Percentiles rank a stretch among this genome's conserved stretches.
Evolutionary conservation across 2,888 invertebrate genomes (phyloP).

Genomic region (Acrocera orbiculus): DNA sequence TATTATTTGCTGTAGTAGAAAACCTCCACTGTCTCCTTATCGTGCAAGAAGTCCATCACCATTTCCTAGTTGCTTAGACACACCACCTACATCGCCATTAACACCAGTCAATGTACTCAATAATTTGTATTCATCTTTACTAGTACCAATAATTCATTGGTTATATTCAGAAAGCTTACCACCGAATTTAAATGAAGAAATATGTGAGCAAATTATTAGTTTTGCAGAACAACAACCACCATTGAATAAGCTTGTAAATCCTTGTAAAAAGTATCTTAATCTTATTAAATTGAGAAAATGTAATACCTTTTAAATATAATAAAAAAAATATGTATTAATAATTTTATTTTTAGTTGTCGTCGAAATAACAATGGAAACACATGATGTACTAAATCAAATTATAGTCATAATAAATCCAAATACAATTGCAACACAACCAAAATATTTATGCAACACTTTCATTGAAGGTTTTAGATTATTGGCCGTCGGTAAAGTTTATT

Average conservation of each 20-base stretch:
- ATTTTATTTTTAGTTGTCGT: slow-evolving; percentile 38
- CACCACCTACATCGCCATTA: slow-evolving; percentile 25
- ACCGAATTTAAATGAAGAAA: slow-evolving; percentile 37
- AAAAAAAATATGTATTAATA: neutral
- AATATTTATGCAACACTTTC: slow-evolving; percentile 40
- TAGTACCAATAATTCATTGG: slow-evolving; percentile 42
- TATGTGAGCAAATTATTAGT: slow-evolving; percentile 38
- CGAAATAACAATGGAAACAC: slow-evolving; percentile 44
- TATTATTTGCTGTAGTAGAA: slow-evolving; percentile 14
- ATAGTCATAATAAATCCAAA: slow-evolving; percentile 38
- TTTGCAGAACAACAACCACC: slow-evolving; percentile 37
- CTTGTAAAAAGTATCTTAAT: slow-evolving; percentile 42
- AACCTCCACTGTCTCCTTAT: slow-evolving; percentile 25
- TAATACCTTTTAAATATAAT: slow-evolving; percentile 19
- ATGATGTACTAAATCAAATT: slow-evolving; percentile 40
- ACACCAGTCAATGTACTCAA: slow-evolving; percentile 37
- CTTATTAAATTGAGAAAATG: slow-evolving; percentile 45
- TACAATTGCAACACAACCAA: slow-evolving; percentile 35
- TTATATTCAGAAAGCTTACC: slow-evolving; percentile 47
- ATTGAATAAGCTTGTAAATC: slow-evolving; percentile 36
- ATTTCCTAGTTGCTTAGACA: slow-evolving; percentile 23
- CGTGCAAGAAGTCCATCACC: slow-evolving; percentile 24
- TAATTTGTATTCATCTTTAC: slow-evolving; percentile 40
- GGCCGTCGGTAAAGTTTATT: slow-evolving; percentile 34
- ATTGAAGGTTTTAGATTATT: slow-evolving; percentile 44